A percentile compares a stretch with the other conserved stretches of the same genome.
Evolutionary conservation across 2,113 vertebrate genomes (phyloP).

Genomic region (Microcebus murinus): DNA sequence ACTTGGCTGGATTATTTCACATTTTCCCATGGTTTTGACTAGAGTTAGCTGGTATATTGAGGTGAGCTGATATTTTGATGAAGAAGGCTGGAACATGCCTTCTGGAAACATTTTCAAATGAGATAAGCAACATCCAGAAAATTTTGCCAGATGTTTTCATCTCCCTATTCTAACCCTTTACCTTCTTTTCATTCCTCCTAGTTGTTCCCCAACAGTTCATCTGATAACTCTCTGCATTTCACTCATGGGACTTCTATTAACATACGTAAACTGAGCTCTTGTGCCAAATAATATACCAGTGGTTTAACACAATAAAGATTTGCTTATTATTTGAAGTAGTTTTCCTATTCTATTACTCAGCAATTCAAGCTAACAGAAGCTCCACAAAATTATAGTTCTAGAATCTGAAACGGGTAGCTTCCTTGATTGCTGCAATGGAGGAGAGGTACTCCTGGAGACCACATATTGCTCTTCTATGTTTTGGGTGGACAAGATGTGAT

Average conservation of each 20-base stretch:
- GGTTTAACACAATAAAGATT: background rate
- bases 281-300: background rate
- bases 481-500: fast-evolving
- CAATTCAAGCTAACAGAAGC: background rate
- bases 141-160: background rate
- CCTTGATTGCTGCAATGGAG: background rate
- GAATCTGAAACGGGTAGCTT: background rate
- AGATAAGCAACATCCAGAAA: background rate
- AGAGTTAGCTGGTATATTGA: background rate
- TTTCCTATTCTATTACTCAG: background rate
- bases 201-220: background rate
- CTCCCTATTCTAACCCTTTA: background rate
- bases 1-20: background rate
- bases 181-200: background rate
- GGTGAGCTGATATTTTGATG: background rate
- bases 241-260: background rate
- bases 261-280: background rate
- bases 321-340: background rate
- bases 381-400: background rate
- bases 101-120: background rate
- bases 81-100: too few relatives aligned
- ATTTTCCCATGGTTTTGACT: background rate
- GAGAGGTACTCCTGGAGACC: background rate
- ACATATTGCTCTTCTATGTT: background rate
- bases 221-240: background rate